These are phyloP conservation scores for Pseudomyrmex flavicornis DNA, from an alignment of 1,140 invertebrate genomes.

Conservation along the genomic window DNA sequence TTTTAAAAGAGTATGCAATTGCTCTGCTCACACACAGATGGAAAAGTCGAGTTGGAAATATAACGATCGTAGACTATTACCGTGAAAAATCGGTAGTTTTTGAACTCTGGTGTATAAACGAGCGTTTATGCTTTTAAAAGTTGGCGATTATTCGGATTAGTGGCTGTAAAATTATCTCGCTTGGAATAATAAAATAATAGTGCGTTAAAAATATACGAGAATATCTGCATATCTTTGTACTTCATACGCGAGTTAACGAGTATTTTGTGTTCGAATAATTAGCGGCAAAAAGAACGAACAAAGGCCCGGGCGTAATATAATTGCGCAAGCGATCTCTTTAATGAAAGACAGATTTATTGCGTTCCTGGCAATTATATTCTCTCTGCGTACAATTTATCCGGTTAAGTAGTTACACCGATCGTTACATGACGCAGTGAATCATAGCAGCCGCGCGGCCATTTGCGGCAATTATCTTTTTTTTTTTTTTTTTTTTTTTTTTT, in stretches of 20 bases:
- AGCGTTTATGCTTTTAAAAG: background rate
- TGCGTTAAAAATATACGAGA: background rate
- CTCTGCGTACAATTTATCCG: slow-evolving; percentile 38
- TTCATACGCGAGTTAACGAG: slow-evolving; percentile 22
- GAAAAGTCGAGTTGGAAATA: background rate
- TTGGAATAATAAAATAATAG: background rate
- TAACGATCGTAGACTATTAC: background rate
- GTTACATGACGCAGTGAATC: slow-evolving; percentile 36
- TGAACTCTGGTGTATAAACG: background rate
- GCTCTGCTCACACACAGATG: no score
- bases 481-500: no score
- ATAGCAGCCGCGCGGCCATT: slow-evolving; percentile 21
- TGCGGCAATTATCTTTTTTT: slow-evolving; percentile 3
- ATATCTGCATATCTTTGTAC: slow-evolving; percentile 3
- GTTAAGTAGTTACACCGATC: slow-evolving; percentile 33
- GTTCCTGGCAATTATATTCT: slow-evolving; percentile 23
- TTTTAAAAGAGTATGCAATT: no score
- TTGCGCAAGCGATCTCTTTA: slow-evolving; percentile 8
- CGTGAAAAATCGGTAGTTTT: background rate
- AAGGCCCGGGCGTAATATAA: slow-evolving; percentile 10
- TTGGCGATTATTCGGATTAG: background rate
- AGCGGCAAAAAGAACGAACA: slow-evolving; percentile 31
- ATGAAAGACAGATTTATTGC: slow-evolving; percentile 46
- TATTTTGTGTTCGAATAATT: slow-evolving; percentile 38
- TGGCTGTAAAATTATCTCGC: slow-evolving; percentile 20